Conservation (phyloP, 2,797 vertebrate genomes). For the Platalea minor region DNA sequence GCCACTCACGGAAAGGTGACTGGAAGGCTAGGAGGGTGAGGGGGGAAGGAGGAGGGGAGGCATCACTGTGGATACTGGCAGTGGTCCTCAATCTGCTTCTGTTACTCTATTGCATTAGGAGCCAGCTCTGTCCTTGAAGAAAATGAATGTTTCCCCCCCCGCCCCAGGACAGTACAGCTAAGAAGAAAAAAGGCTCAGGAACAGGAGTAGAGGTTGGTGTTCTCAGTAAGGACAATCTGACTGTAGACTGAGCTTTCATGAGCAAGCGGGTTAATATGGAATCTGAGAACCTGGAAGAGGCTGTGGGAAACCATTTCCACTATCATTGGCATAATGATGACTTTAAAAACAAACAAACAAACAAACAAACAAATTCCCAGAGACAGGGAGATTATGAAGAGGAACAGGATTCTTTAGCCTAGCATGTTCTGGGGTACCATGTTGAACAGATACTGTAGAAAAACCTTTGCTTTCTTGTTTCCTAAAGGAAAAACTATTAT, state of each 20-base stretch:
- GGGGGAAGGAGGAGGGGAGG: neutral
- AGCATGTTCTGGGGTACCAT: neutral
- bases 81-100: neutral
- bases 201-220: neutral
- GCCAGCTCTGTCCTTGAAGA: neutral
- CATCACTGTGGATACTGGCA: neutral
- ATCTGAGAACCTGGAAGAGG: neutral
- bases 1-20: neutral
- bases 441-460: neutral
- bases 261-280: neutral
- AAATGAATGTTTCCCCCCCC: neutral
- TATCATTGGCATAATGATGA: neutral
- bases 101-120: neutral
- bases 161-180: neutral
- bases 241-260: neutral
- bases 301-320: neutral
- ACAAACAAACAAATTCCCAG: neutral
- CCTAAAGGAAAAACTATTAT: neutral
- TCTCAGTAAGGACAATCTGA: neutral
- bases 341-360: neutral
- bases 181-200: neutral
- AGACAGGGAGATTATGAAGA: neutral
- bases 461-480: neutral
- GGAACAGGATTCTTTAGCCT: neutral
- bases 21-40: neutral